A percentile compares a stretch with the other conserved stretches of the same genome.
phyloP scores from a whole-genome alignment of 1,140 invertebrate genomes.

The Tetragnatha versicolor region DNA sequence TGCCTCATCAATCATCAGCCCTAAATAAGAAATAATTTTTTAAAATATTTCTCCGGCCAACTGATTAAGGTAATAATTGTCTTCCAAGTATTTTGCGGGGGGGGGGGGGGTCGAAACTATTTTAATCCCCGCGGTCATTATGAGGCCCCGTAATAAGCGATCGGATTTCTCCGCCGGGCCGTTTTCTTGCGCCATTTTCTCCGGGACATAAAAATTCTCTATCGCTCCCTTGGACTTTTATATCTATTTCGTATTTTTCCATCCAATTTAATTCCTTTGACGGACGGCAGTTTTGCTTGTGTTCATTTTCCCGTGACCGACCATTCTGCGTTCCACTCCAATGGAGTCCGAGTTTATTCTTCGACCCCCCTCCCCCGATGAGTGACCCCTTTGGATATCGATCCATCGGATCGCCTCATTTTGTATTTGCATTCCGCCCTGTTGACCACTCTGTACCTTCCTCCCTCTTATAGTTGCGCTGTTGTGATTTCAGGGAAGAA shows the following conservation, averaged over 20 bases:
- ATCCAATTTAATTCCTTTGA: slow-evolving; percentile 55
- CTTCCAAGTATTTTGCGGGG: neutral
- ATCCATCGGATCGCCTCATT: slow-evolving; percentile 31
- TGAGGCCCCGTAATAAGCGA: slow-evolving; percentile 33
- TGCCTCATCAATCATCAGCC: slow-evolving; percentile 45
- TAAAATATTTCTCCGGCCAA: slow-evolving; percentile 40
- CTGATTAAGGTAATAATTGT: slow-evolving; percentile 54
- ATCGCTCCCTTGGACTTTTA: slow-evolving; percentile 5
- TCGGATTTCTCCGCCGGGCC: slow-evolving; percentile 19
- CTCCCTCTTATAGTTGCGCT: too few species aligned
- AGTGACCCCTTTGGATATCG: slow-evolving; percentile 49
- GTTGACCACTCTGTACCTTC: slow-evolving; percentile 9
- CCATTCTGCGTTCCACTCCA: slow-evolving; percentile 47
- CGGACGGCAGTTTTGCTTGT: slow-evolving; percentile 50
- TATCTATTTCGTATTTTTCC: slow-evolving; percentile 46
- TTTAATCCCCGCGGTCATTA: slow-evolving; percentile 41
- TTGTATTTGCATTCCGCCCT: slow-evolving; percentile 9
- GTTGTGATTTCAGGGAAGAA: too few species aligned
- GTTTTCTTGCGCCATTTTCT: slow-evolving; percentile 7
- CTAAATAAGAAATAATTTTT: slow-evolving; percentile 53
- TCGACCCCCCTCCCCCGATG: slow-evolving; percentile 2
- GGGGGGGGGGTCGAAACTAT: slow-evolving; percentile 2
- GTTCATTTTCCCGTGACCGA: slow-evolving; percentile 47
- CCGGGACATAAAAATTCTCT: slow-evolving; percentile 14
- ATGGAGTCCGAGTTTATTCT: slow-evolving; percentile 48